These are phyloP conservation scores for Plestiodon gilberti DNA, from an alignment of 2,113 vertebrate genomes.

Conservation along the genomic window DNA sequence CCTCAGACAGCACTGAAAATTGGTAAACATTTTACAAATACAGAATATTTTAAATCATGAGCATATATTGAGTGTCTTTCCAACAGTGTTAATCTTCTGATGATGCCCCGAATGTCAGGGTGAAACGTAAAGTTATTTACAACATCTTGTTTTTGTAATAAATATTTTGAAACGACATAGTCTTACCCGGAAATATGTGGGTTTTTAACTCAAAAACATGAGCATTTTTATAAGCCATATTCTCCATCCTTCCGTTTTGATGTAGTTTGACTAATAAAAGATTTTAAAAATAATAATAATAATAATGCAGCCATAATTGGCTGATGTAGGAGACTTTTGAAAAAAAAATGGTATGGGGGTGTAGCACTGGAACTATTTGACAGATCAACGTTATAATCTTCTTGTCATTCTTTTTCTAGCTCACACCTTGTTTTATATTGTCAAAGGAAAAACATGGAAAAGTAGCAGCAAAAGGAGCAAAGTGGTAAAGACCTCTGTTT, in stretches of 20 bases:
- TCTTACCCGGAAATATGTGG: no score
- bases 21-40: neutral
- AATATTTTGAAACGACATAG: no score
- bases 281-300: slow-evolving; percentile 4
- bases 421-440: neutral
- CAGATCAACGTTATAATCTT: slow-evolving; percentile 21
- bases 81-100: no score
- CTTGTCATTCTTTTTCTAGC: neutral
- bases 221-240: neutral
- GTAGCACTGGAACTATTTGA: neutral
- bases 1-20: neutral
- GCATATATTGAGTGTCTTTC: no score
- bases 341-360: neutral
- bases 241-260: neutral
- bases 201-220: no score
- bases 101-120: no score
- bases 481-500: neutral
- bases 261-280: slow-evolving; percentile 1
- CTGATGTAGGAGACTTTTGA: slow-evolving; percentile 16
- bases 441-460: slow-evolving; percentile 31
- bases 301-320: slow-evolving; percentile 4
- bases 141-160: no score
- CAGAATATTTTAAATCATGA: slow-evolving; percentile 8
- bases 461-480: neutral
- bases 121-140: no score